Conservation (phyloP, 2,113 vertebrate species). For the Girardinichthys multiradiatus region DNA sequence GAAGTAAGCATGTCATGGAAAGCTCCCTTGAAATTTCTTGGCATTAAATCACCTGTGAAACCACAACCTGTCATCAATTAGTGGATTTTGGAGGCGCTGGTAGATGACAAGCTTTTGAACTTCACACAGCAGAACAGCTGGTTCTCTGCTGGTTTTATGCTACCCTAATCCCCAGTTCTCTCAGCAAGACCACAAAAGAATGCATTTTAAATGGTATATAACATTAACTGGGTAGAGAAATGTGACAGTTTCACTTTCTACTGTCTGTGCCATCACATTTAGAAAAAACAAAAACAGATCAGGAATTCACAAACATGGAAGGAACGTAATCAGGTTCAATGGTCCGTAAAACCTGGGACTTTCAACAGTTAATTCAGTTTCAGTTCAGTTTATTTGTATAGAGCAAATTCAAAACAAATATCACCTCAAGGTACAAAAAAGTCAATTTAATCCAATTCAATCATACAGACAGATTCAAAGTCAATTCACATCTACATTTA, state of each 20-base stretch:
- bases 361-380: background rate
- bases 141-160: conserved; percentile 8
- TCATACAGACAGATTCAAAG: too few species aligned
- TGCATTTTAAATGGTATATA: background rate
- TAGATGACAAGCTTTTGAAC: conserved; percentile 11
- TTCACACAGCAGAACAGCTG: conserved; percentile 1
- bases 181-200: conserved; percentile 3
- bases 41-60: conserved; percentile 9
- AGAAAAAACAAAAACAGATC: background rate
- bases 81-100: background rate
- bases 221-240: conserved; percentile 6
- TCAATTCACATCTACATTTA: background rate
- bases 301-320: background rate
- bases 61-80: conserved; percentile 22
- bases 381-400: conserved; percentile 6
- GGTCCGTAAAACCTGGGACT: background rate
- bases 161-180: conserved; percentile 14
- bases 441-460: too few species aligned
- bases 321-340: background rate
- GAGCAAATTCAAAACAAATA: background rate
- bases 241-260: background rate
- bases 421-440: too few species aligned
- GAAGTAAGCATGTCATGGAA: conserved; percentile 1
- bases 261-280: background rate
- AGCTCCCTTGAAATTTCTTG: background rate